Evolutionary conservation across 2,113 vertebrate species (phyloP).

Genomic region (Albula goreensis): DNA sequence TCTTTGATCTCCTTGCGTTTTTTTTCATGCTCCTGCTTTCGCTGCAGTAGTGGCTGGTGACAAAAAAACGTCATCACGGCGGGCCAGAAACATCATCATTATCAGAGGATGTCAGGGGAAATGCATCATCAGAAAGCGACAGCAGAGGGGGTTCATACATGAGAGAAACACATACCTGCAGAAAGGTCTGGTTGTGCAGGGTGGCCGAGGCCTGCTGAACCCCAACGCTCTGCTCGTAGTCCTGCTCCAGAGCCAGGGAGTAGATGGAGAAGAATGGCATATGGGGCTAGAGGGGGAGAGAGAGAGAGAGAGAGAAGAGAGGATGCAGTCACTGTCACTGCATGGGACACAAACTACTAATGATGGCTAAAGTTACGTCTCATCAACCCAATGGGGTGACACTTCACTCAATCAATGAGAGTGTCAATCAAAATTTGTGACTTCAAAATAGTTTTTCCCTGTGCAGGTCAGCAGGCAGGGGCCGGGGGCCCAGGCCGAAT

Average conservation of each 20-base stretch:
- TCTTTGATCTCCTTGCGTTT: slow-evolving; percentile 94
- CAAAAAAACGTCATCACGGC: not conserved
- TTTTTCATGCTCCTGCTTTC: slow-evolving; percentile 88
- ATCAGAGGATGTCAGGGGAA: not conserved
- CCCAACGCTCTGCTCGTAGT: slow-evolving; percentile 78
- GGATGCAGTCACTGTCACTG: not conserved
- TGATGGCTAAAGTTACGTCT: too few species aligned
- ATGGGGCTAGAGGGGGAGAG: slow-evolving; percentile 8
- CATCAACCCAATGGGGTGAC: too few species aligned
- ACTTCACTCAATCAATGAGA: too few species aligned
- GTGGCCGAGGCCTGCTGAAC: slow-evolving; percentile 77
- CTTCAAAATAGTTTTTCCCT: too few species aligned
- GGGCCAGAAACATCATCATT: not conserved
- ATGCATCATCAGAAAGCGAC: not conserved
- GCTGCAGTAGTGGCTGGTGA: slow-evolving; percentile 76
- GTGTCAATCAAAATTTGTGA: too few species aligned
- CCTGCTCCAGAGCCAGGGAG: slow-evolving; percentile 91
- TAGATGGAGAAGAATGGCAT: slow-evolving; percentile 69
- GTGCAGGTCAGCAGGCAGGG: too few species aligned
- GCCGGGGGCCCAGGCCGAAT: too few species aligned
- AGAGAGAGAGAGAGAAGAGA: not conserved
- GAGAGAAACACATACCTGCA: slow-evolving; percentile 80
- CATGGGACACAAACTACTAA: too few species aligned
- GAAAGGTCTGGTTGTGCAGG: slow-evolving; percentile 85
- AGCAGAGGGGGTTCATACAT: not conserved